Evolutionary conservation across 2,113 vertebrate species (phyloP).

Genomic region (rat (Rattus norvegicus)): GRCr8 NC_086031.1:50083001-50083500

Average conservation of each 20-base stretch:
- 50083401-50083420: background rate
- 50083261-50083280: background rate
- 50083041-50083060: background rate
- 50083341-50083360: background rate
- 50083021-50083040: background rate
- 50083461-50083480: background rate
- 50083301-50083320: background rate
- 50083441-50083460: too few species aligned
- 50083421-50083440: background rate
- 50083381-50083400: background rate
- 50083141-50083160: background rate
- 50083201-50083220: rapidly evolving
- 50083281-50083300: rapidly evolving
- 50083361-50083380: background rate
- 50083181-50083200: background rate
- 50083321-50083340: background rate
- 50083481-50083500: rapidly evolving
- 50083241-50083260: background rate
- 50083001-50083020: background rate
- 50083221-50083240: background rate
- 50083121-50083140: background rate
- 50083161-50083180: too few species aligned
- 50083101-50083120: background rate
- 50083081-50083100: background rate
- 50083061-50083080: background rate